Conservation (phyloP, 2,113 vertebrate genomes). For the Silurus glanis region DNA sequence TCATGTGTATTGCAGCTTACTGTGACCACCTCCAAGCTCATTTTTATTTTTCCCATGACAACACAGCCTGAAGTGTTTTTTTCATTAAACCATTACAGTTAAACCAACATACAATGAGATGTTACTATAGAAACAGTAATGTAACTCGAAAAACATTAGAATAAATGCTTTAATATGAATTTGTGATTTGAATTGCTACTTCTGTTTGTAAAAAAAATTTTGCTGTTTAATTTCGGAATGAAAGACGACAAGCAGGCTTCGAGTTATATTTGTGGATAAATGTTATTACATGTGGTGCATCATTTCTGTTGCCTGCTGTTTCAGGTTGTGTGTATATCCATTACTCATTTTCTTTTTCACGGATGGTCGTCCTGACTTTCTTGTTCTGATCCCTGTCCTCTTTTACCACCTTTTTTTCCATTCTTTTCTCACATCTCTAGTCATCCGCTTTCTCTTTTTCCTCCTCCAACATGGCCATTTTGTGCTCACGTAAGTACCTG, state of each 20-base stretch:
- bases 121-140: not conserved
- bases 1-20: not conserved
- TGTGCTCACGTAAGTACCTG: conserved; percentile 66
- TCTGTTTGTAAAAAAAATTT: not conserved
- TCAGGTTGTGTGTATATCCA: not conserved
- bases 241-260: not conserved
- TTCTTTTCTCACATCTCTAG: conserved; percentile 59
- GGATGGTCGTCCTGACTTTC: not conserved
- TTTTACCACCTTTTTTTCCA: conserved; percentile 60
- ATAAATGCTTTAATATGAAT: not conserved
- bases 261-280: not conserved
- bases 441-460: conserved; percentile 71
- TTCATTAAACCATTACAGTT: not conserved
- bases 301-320: not conserved
- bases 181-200: not conserved
- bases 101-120: not conserved
- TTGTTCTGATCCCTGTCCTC: conserved; percentile 52
- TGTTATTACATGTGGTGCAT: not conserved
- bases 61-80: not conserved
- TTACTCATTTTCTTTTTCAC: conserved; percentile 34
- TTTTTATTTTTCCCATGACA: not conserved
- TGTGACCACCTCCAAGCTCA: not conserved
- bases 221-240: not conserved
- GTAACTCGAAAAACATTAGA: too few relatives aligned
- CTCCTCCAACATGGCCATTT: conserved; percentile 64